Evolutionary conservation across 2,888 invertebrate genomes (phyloP), one percentile per base, ranked within the genome.

Genomic region (Diadromus collaris): DNA sequence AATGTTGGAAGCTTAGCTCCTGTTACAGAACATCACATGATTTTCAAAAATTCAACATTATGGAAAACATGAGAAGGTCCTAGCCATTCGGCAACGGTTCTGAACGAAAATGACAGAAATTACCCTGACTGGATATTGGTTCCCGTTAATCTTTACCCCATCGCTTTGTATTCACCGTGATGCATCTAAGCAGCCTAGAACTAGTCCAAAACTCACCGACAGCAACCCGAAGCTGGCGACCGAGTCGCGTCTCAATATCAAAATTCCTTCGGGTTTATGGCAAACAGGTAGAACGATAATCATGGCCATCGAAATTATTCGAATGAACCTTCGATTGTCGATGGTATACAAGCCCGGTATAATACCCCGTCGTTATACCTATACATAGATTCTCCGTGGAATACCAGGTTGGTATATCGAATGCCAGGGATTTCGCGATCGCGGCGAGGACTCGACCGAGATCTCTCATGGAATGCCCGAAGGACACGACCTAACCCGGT

Each of bases 381-480:
- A 44, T 41, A 56, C 34, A 54, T 38, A 13, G 41, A 63, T 44
- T 13, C 21, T 58, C 46, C 34, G 60, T 74, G 54, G 60, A 70
- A 78, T 78, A 71, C 78, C 61, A 54, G 60, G 48, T 61, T 78
- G 64, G 72, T 46, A 73, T 75, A 78, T 78, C 60, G 61, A 67
- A 78, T 78, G 41, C 78, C 74, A 51, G 65, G 51, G 78, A 78
- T 67, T 74, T 78, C 70, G 54, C 60, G 67, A 68, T 70, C 46
- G 51, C 38, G 38, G 46, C 63, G 56, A 63, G 60, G 69, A 67
- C 74, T 54, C 65, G 74, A 74, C 60, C 54, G 74, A 78, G 69
- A 73, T 78, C 68, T 64, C 64, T 56, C 44, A 4, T 24, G 44
- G 44, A 44, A 44, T 63, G 61, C 72, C n/a, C 65, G 44, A 74